These are phyloP conservation scores for Plectrocnemia conspersa DNA, from an alignment of 1,140 invertebrate species.

Conservation along the genomic window DNA sequence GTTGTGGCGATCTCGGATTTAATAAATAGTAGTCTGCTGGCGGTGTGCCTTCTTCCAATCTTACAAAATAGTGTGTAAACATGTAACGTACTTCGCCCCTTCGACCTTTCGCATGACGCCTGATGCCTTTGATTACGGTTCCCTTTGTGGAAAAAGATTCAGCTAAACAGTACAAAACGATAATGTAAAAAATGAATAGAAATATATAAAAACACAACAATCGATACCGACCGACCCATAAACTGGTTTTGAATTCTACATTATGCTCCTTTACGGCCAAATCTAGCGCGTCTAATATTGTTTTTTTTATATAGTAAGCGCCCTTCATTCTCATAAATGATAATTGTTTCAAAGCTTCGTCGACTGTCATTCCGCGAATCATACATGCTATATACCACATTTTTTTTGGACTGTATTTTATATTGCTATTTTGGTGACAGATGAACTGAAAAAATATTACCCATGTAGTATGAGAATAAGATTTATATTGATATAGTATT, in stretches of 20 bases:
- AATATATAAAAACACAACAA: background rate
- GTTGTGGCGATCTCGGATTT: constrained; percentile 60
- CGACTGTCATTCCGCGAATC: constrained; percentile 85
- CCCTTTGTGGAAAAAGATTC: constrained; percentile 81
- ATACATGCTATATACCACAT: constrained; percentile 87
- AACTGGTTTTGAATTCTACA: constrained; percentile 91
- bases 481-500: too few species aligned
- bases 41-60: constrained; percentile 86
- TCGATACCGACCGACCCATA: constrained; percentile 87
- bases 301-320: constrained; percentile 70
- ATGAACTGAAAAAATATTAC: constrained; percentile 76
- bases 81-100: constrained; percentile 70
- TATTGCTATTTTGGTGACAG: constrained; percentile 73
- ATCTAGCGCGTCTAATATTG: constrained; percentile 82
- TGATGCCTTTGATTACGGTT: constrained; percentile 69
- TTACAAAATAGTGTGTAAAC: constrained; percentile 83
- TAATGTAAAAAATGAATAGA: background rate
- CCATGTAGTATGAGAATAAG: too few species aligned
- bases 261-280: constrained; percentile 84
- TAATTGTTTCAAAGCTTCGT: constrained; percentile 89
- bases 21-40: constrained; percentile 76
- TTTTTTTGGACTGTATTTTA: constrained; percentile 87
- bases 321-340: constrained; percentile 82
- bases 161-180: constrained; percentile 60
- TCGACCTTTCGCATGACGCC: constrained; percentile 72